Evolutionary conservation across 2,888 invertebrate species (phyloP).

Genomic region (Eutolmus rufibarbis): DNA sequence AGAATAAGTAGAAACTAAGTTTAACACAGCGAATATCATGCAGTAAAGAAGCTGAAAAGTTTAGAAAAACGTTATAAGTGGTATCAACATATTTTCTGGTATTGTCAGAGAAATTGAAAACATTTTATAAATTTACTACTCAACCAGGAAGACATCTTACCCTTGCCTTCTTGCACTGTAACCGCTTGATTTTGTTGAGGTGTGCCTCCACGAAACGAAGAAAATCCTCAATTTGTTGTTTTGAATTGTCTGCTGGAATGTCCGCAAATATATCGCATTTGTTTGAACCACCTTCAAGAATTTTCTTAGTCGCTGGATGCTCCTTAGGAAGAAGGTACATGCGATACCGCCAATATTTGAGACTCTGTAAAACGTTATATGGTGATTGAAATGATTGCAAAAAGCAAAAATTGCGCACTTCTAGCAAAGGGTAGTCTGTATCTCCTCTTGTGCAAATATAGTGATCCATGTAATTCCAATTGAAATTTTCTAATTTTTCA

Average conservation of each 20-base stretch:
- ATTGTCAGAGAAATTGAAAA: constrained; percentile 1
- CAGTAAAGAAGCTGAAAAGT: constrained; percentile 32
- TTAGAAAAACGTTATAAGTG: constrained; percentile 31
- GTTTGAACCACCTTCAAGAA: constrained; percentile 74
- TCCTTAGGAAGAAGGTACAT: constrained; percentile 86
- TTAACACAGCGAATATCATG: constrained; percentile 28
- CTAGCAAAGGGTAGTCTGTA: constrained; percentile 85
- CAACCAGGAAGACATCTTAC: constrained; percentile 66
- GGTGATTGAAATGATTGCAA: neutral
- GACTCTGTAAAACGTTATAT: constrained; percentile 66
- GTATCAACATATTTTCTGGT: constrained; percentile 7
- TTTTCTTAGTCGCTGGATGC: constrained; percentile 79
- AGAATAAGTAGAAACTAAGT: neutral
- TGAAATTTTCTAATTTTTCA: constrained; percentile 93
- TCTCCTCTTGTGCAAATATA: constrained; percentile 95
- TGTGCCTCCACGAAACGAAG: constrained; percentile 84
- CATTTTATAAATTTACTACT: neutral
- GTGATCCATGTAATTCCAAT: constrained; percentile 98
- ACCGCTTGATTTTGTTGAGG: constrained; percentile 88
- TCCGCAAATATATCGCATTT: constrained; percentile 84
- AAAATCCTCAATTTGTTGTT: constrained; percentile 73
- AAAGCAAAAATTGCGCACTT: constrained; percentile 66
- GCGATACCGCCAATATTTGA: constrained; percentile 91
- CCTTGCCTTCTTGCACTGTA: constrained; percentile 76
- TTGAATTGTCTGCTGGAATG: constrained; percentile 65